Percentiles rank a stretch among this genome's conserved stretches.
Evolutionary conservation across 2,797 vertebrate genomes (phyloP).

Genomic region (Enteromius paludinosus): DNA sequence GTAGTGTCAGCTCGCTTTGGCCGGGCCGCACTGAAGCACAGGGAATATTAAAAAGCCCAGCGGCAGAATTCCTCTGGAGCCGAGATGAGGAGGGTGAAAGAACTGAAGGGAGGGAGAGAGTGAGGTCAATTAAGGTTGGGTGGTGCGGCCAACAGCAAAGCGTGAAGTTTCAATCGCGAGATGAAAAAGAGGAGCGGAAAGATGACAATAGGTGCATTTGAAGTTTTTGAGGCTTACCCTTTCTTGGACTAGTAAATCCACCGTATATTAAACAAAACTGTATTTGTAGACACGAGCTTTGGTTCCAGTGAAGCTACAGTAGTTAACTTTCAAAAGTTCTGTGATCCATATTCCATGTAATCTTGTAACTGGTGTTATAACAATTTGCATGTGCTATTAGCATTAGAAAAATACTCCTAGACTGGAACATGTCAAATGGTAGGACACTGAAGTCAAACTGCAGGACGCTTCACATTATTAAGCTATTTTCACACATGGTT

Average conservation of each 20-base stretch:
- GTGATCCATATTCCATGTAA: background rate
- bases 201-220: background rate
- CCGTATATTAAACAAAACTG: background rate
- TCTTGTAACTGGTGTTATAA: background rate
- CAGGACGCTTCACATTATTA: conserved; percentile 9
- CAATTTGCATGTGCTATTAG: background rate
- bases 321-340: background rate
- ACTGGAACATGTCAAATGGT: background rate
- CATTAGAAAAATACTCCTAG: background rate
- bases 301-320: background rate
- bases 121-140: conserved; percentile 34
- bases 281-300: background rate
- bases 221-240: background rate
- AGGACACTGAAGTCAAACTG: conserved; percentile 4
- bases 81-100: conserved; percentile 64
- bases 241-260: background rate
- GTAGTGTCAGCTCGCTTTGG: conserved; percentile 99
- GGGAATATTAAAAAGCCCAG: conserved; percentile 96
- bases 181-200: background rate
- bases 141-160: conserved; percentile 17
- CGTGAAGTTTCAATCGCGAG: conserved; percentile 18
- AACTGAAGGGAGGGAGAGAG: conserved; percentile 67
- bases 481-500: conserved; percentile 23
- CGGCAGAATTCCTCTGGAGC: conserved; percentile 92
- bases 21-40: conserved; percentile 94